Conservation (phyloP, 2,113 vertebrate species). For the Pollachius pollachius region DNA sequence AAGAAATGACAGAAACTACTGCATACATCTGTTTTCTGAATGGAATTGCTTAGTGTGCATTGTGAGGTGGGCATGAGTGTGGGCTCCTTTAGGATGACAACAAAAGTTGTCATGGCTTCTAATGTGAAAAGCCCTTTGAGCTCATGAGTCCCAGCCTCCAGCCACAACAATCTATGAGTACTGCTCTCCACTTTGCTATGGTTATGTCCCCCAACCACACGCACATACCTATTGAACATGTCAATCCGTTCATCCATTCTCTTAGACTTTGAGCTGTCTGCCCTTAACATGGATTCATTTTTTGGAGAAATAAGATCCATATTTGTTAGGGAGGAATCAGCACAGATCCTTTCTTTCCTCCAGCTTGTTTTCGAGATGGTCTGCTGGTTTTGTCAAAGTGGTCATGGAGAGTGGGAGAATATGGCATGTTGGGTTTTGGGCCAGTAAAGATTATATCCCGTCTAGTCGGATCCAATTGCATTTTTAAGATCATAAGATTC, state of each 20-base stretch:
- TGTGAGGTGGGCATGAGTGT: too few species aligned
- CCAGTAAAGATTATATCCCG: slow-evolving; percentile 48
- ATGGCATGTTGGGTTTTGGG: slow-evolving; percentile 35
- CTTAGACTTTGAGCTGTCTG: slow-evolving; percentile 12
- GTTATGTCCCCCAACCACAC: slow-evolving; percentile 55
- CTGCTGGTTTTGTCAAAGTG: slow-evolving; percentile 36
- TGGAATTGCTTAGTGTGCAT: too few species aligned
- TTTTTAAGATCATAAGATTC: slow-evolving; percentile 38
- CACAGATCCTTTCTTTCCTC: slow-evolving; percentile 45
- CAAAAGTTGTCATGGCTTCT: too few species aligned
- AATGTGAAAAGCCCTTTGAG: too few species aligned
- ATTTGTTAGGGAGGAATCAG: slow-evolving; percentile 54
- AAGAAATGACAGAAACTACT: not conserved
- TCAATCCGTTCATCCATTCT: not conserved
- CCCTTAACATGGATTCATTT: slow-evolving; percentile 62
- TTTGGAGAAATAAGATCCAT: slow-evolving; percentile 49
- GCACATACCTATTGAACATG: slow-evolving; percentile 53
- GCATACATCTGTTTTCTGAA: slow-evolving; percentile 32
- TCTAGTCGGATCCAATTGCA: slow-evolving; percentile 42
- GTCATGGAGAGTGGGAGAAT: slow-evolving; percentile 29
- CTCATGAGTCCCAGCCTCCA: too few species aligned
- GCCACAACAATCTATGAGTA: too few species aligned
- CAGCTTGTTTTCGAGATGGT: slow-evolving; percentile 13
- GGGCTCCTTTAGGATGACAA: too few species aligned
- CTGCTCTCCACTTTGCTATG: slow-evolving; percentile 39